Base-by-base conservation (phyloP, 2,888 invertebrate species). In the Hoplodrina blanda region DNA sequence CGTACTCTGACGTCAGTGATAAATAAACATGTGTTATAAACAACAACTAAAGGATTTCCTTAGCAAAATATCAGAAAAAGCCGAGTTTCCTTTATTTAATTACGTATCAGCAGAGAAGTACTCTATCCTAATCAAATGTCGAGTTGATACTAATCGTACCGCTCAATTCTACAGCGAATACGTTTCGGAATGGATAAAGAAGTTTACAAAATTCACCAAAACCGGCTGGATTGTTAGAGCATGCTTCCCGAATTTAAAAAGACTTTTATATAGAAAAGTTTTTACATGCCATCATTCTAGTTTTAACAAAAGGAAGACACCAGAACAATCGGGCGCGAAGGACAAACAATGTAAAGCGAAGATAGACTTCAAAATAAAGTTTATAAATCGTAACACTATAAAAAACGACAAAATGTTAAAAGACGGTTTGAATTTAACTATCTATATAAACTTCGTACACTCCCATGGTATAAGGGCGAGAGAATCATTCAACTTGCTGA, bases 301-400 rank as follows among this genome's bases (percentile, higher is more conserved):
- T 8, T 77, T 73, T 44, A 89, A 90, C 64, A 90, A 82, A 66
- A 82, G 19, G 8, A 80, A 67, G 37, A 44, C 19, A 15, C 37
- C 61, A 1, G 49, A 59, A 19, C n/a, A 55, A 20, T 44, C 41
- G 0, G 49, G 60, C 3, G 37, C 84, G 55, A 83, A 69, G 41
- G 81, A 80, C 37, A 84, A 84, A 53, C 70, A 81, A 0, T 90
- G 90, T 67, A 70, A 63, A 53, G 91, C 91, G 2, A 84, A 82
- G 65, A 81, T 91, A 10, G 87, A 90, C 49, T 90, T 91, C 49
- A 85, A 82, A 82, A 53, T 89, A 13, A 90, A 88, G 69, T 73
- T 85, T 33, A 85, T 73, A 57, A 82, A 82, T 30, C 83, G 80
- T 20, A 84, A 87, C 66, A 89, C 88, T 0, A 82, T 85, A 0